phyloP scores from a whole-genome alignment of 2,797 vertebrate species.

The Rousettus madagascariensis region DNA sequence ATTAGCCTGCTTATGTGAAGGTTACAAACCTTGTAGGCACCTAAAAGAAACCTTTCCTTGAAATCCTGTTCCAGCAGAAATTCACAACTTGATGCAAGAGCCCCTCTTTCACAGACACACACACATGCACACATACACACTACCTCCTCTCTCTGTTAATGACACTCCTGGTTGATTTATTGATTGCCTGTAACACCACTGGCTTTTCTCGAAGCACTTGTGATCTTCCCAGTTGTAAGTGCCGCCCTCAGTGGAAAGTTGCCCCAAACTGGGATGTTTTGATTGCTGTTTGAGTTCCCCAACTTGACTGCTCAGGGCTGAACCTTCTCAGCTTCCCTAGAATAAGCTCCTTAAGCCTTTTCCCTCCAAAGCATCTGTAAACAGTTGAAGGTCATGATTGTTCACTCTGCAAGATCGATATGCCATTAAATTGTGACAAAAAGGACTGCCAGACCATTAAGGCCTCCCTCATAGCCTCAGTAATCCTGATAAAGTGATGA shows the following conservation, averaged over 20 bases:
- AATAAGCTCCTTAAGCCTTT: conserved; percentile 80
- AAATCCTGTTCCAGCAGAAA: conserved; percentile 36
- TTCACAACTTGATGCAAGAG: neutral
- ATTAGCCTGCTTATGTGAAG: neutral
- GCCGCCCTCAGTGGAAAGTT: conserved; percentile 57
- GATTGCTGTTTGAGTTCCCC: conserved; percentile 64
- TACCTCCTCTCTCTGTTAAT: conserved; percentile 57
- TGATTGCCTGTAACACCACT: conserved; percentile 73
- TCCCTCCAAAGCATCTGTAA: conserved; percentile 82
- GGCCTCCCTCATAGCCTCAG: conserved; percentile 79
- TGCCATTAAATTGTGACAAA: conserved; percentile 85
- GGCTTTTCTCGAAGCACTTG: conserved; percentile 66
- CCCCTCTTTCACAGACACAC: neutral
- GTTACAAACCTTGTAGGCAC: neutral
- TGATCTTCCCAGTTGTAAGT: conserved; percentile 66
- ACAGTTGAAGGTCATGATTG: conserved; percentile 84
- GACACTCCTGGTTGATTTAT: conserved; percentile 80
- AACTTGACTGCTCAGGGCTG: conserved; percentile 54
- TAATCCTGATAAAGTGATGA: conserved; percentile 84
- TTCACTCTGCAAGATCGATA: conserved; percentile 84
- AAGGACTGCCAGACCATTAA: conserved; percentile 82
- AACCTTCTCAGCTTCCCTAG: conserved; percentile 55
- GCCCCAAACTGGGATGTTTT: conserved; percentile 64
- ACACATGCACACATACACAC: neutral
- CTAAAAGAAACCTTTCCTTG: neutral